Conservation (phyloP, 2,113 vertebrate genomes). For the Alligator sinensis region DNA sequence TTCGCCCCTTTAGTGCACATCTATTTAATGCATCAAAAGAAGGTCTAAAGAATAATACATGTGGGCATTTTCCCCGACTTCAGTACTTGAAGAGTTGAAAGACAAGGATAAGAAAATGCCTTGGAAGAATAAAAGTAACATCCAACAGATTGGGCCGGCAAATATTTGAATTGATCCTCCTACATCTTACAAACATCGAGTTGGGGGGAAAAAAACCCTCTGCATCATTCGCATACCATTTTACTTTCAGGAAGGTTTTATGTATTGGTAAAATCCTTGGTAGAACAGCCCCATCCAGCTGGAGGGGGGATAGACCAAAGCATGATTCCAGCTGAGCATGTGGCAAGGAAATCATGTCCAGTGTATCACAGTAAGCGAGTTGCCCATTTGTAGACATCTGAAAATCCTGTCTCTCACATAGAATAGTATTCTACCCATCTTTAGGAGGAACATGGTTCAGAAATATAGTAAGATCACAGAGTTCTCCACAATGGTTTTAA, state of each 20-base stretch:
- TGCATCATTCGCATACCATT: background rate
- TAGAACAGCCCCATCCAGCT: background rate
- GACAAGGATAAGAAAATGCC: background rate
- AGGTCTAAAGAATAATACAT: background rate
- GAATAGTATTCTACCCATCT: background rate
- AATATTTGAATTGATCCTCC: background rate
- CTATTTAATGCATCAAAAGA: background rate
- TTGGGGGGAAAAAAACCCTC: background rate
- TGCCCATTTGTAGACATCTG: background rate
- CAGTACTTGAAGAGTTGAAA: background rate
- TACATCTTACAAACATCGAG: background rate
- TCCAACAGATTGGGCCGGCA: background rate
- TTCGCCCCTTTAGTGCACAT: fast-evolving
- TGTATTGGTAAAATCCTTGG: background rate
- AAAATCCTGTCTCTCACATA: background rate
- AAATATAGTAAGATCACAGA: background rate
- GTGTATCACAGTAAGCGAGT: background rate
- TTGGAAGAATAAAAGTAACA: background rate
- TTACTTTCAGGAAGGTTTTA: background rate
- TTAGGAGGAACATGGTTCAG: background rate
- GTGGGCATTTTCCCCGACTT: background rate
- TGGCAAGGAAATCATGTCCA: background rate
- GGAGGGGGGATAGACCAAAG: background rate
- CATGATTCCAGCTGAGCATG: fast-evolving
- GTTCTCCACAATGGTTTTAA: background rate